Percentiles rank a stretch among this genome's conserved stretches.
Conservation (phyloP, 1,140 invertebrate genomes). For the Aradophagus sp. region DNA sequence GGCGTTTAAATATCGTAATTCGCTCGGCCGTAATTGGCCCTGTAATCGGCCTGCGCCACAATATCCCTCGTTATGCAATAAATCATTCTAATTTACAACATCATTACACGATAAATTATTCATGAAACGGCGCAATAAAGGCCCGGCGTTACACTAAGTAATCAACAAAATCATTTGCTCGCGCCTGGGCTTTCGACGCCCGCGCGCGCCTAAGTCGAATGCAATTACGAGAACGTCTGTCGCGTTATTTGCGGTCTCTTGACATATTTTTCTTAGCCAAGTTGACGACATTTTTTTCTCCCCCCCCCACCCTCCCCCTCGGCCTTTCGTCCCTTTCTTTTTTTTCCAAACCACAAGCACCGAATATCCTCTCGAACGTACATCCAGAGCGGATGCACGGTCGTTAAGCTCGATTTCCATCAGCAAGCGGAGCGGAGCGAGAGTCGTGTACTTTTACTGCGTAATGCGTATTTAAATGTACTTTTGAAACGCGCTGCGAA, state of each 20-base stretch:
- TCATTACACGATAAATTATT: constrained; percentile 46
- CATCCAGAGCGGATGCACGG: constrained; percentile 57
- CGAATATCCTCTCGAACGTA: constrained; percentile 58
- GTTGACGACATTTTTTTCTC: constrained; percentile 49
- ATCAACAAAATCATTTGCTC: constrained; percentile 41
- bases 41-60: constrained; percentile 6
- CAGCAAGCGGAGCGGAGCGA: constrained; percentile 57
- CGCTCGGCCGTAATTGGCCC: constrained; percentile 14
- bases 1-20: too few species aligned
- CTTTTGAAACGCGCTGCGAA: constrained; percentile 52
- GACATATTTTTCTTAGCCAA: constrained; percentile 51
- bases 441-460: constrained; percentile 57
- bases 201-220: constrained; percentile 39
- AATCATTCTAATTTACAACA: constrained; percentile 49
- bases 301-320: too few species aligned
- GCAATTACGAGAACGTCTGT: constrained; percentile 44
- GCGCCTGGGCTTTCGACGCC: constrained; percentile 18
- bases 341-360: constrained; percentile 52
- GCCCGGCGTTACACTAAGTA: constrained; percentile 19
- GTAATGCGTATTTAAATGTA: constrained; percentile 58
- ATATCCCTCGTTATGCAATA: constrained; percentile 17
- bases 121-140: constrained; percentile 38
- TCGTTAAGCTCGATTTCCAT: constrained; percentile 61
- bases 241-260: constrained; percentile 50
- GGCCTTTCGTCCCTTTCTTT: neutral